A percentile compares a stretch with the other conserved stretches of the same genome.
phyloP scores from a whole-genome alignment of 64 coral and sea anemone species.

The Cladopsammia gracilis region DNA sequence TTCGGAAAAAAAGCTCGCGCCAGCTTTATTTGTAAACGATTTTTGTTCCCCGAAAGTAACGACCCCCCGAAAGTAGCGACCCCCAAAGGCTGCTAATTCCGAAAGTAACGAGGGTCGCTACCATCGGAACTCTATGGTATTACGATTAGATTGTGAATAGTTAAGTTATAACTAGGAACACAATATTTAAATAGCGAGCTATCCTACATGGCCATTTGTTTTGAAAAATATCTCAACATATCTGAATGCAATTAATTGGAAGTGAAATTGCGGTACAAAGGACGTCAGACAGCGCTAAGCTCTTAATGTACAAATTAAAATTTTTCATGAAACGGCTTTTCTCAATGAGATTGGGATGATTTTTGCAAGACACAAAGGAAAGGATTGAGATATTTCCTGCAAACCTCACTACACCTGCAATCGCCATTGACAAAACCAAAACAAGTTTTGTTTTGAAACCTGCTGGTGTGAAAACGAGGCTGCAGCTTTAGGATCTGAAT shows the following conservation, averaged over 20 bases:
- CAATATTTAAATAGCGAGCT: conserved; percentile 15
- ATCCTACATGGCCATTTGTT: background rate
- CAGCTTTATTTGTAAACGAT: no score
- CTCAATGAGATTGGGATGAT: background rate
- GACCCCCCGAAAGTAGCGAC: no score
- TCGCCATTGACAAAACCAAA: background rate
- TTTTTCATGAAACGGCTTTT: background rate
- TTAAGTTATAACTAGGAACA: background rate
- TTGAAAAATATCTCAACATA: background rate
- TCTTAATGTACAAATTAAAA: background rate
- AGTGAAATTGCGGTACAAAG: background rate
- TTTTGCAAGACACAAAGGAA: background rate
- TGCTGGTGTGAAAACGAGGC: background rate
- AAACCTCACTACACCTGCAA: background rate
- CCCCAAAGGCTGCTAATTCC: no score
- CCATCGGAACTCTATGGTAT: no score
- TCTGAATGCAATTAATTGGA: background rate
- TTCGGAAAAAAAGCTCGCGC: no score
- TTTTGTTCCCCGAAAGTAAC: no score
- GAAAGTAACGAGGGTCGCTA: no score
- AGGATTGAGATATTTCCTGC: background rate
- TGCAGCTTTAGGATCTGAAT: no score
- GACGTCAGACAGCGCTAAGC: conserved; percentile 7
- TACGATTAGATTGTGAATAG: background rate
- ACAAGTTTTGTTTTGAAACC: background rate